phyloP scores from a whole-genome alignment of 2,797 vertebrate genomes.

The Todus mexicanus region DNA sequence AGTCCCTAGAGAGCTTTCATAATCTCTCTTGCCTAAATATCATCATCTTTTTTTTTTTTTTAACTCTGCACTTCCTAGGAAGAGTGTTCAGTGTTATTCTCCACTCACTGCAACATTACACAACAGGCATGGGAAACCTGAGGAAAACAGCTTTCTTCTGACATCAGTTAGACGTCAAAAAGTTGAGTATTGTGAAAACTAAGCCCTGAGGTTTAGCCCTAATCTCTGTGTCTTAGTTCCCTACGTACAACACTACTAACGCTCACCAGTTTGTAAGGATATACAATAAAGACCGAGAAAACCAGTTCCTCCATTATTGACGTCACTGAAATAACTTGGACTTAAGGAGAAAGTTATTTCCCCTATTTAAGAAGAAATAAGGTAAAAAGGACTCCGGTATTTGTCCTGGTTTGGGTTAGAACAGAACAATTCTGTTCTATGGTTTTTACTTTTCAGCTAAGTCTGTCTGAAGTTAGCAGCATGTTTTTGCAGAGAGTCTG shows the following conservation, averaged over 20 bases:
- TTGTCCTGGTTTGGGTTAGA: no score
- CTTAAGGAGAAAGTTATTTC: neutral
- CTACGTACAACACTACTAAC: neutral
- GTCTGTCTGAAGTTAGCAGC: no score
- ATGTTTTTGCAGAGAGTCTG: no score
- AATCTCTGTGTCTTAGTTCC: neutral
- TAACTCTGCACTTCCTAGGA: neutral
- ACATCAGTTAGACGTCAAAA: neutral
- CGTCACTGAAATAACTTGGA: fast-evolving
- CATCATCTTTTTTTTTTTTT: neutral
- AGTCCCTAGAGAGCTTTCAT: neutral
- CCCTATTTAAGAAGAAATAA: neutral
- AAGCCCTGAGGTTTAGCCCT: neutral
- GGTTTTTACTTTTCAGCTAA: no score
- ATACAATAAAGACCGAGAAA: neutral
- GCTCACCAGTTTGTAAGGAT: neutral
- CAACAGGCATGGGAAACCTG: neutral
- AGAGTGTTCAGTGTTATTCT: neutral
- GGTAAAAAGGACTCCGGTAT: neutral
- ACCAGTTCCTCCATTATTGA: neutral
- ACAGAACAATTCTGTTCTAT: no score
- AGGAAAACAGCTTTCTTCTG: neutral
- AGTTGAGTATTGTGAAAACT: neutral
- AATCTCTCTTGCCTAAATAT: neutral
- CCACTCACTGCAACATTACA: neutral